Conservation (phyloP, 2,113 vertebrate species). For the Meleagris gallopavo region DNA sequence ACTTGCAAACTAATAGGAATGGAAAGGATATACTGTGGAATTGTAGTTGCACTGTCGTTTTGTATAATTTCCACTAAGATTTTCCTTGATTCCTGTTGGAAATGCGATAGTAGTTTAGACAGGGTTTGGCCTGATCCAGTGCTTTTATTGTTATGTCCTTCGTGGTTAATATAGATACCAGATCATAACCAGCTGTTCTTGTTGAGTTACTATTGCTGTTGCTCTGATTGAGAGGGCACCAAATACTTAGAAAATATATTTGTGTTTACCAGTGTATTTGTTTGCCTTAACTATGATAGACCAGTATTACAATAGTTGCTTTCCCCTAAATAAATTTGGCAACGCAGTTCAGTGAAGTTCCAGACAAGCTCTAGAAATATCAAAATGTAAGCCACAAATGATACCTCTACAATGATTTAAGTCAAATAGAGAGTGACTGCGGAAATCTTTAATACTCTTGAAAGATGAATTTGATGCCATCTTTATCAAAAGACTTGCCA, state of each 20-base stretch:
- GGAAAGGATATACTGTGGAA: not conserved
- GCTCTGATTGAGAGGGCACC: not conserved
- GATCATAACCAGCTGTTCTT: not conserved
- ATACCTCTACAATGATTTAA: not conserved
- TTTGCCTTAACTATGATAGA: not conserved
- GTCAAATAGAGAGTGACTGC: not conserved
- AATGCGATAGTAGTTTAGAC: not conserved
- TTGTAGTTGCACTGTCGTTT: not conserved
- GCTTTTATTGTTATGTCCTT: not conserved
- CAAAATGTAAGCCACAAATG: not conserved
- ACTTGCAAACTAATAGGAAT: not conserved
- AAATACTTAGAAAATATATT: not conserved
- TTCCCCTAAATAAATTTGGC: not conserved
- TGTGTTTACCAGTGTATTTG: not conserved
- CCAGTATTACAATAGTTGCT: not conserved
- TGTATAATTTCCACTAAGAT: not conserved
- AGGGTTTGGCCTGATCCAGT: not conserved
- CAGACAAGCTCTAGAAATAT: not conserved
- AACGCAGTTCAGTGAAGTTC: not conserved
- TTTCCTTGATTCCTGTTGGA: not conserved
- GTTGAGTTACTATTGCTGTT: not conserved
- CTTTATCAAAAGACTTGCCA: not conserved
- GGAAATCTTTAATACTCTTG: not conserved
- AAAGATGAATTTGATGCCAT: not conserved
- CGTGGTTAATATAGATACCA: not conserved